Evolutionary conservation across 2,113 vertebrate species (phyloP).

Genomic region (Procavia capensis): DNA sequence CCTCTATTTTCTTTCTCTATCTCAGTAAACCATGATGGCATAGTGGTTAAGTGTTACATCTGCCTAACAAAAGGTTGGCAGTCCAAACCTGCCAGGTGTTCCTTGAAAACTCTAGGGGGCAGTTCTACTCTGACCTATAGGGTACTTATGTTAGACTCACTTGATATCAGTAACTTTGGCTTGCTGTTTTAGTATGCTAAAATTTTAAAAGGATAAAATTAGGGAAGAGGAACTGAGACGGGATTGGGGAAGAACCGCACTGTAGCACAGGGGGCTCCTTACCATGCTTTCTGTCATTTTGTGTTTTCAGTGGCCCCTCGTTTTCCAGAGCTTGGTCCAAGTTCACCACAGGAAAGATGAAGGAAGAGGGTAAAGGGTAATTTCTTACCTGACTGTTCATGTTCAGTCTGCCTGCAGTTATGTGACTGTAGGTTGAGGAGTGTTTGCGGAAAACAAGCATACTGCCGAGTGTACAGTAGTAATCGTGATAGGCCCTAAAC

Average conservation of each 20-base stretch:
- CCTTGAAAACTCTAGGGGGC: too few species aligned
- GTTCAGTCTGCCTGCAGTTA: neutral
- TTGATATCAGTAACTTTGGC: too few species aligned
- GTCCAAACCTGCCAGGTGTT: too few species aligned
- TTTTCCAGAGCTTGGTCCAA: neutral
- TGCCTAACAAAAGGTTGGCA: too few species aligned
- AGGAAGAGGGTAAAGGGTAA: neutral
- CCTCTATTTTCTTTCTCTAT: neutral
- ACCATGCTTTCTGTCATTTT: neutral
- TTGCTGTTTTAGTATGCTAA: neutral
- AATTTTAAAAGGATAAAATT: neutral
- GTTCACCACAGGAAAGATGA: neutral
- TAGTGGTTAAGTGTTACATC: too few species aligned
- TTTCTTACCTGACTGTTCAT: neutral
- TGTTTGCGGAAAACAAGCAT: neutral
- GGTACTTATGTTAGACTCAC: too few species aligned
- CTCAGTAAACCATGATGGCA: neutral
- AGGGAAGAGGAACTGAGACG: neutral
- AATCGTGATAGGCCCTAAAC: neutral
- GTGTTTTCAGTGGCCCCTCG: neutral
- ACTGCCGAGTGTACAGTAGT: constrained; percentile 1
- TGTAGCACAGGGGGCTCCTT: neutral
- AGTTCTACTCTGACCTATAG: too few species aligned
- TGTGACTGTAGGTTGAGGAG: neutral
- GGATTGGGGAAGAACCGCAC: neutral